Evolutionary conservation across 1,140 invertebrate genomes (phyloP).

Genomic region (Lethrus apterus): DNA sequence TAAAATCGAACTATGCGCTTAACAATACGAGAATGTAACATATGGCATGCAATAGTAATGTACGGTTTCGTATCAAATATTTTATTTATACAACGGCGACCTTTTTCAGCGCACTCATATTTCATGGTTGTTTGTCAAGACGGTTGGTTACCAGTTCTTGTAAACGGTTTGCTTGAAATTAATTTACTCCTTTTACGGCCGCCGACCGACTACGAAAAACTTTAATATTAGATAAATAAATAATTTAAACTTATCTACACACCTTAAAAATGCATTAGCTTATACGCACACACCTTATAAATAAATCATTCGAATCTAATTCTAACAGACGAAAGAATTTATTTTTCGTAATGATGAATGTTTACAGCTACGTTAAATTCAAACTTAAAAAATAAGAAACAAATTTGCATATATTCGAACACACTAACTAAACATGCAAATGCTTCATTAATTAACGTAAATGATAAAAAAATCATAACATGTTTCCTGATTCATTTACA

Average conservation of each 20-base stretch:
- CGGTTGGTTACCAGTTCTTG: slow-evolving; percentile 21
- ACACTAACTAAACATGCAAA: too few species aligned
- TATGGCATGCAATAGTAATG: slow-evolving; percentile 10
- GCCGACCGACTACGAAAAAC: slow-evolving; percentile 9
- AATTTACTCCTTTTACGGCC: slow-evolving; percentile 15
- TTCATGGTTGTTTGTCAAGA: slow-evolving; percentile 25
- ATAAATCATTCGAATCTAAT: too few species aligned
- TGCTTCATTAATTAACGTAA: too few species aligned
- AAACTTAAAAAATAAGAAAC: too few species aligned
- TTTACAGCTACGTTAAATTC: neutral
- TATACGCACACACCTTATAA: too few species aligned
- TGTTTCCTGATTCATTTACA: too few species aligned
- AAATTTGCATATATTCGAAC: too few species aligned
- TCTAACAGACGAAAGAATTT: too few species aligned
- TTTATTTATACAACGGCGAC: slow-evolving; percentile 11
- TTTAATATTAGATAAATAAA: slow-evolving; percentile 9
- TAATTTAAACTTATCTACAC: slow-evolving; percentile 3
- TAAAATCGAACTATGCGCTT: too few species aligned
- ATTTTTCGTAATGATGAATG: too few species aligned
- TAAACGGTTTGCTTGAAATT: slow-evolving; percentile 15
- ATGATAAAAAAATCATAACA: too few species aligned
- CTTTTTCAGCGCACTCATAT: slow-evolving; percentile 19
- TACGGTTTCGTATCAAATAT: slow-evolving; percentile 16
- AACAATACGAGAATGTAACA: slow-evolving; percentile 1
- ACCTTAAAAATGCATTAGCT: too few species aligned